phyloP scores from a whole-genome alignment of 2,113 vertebrate species.

The Eubucco bourcierii region DNA sequence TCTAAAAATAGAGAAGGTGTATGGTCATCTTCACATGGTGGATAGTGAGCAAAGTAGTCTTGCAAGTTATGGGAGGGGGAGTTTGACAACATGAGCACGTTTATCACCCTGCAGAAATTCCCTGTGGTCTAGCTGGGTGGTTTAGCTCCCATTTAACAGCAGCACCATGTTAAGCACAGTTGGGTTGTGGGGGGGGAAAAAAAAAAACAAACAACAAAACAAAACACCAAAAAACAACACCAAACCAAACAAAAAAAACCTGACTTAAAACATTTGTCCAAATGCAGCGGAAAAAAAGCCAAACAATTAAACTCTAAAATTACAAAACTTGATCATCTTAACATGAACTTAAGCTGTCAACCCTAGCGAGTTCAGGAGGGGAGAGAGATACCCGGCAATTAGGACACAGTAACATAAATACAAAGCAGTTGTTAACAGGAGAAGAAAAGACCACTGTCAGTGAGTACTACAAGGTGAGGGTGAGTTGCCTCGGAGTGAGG shows the following conservation, averaged over 20 bases:
- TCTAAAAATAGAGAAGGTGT: neutral
- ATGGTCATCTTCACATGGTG: accelerated
- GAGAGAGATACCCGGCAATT: neutral
- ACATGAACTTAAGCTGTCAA: neutral
- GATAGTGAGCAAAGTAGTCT: neutral
- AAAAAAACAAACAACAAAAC: neutral
- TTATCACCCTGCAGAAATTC: neutral
- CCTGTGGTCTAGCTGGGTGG: neutral
- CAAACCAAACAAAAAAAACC: too few relatives aligned
- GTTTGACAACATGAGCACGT: neutral
- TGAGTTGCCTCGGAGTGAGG: neutral
- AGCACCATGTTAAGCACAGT: neutral
- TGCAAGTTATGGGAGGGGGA: neutral
- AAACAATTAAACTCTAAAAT: neutral
- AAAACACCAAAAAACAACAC: too few relatives aligned
- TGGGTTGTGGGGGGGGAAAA: too few relatives aligned
- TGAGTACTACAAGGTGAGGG: neutral
- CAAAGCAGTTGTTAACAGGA: neutral
- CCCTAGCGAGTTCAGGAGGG: neutral
- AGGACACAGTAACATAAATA: neutral
- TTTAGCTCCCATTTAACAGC: neutral
- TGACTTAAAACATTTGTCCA: neutral
- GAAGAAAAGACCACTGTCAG: neutral
- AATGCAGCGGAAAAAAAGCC: neutral
- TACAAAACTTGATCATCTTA: neutral